phyloP scores from a whole-genome alignment of 2,888 invertebrate genomes.

The Arge pagana region DNA sequence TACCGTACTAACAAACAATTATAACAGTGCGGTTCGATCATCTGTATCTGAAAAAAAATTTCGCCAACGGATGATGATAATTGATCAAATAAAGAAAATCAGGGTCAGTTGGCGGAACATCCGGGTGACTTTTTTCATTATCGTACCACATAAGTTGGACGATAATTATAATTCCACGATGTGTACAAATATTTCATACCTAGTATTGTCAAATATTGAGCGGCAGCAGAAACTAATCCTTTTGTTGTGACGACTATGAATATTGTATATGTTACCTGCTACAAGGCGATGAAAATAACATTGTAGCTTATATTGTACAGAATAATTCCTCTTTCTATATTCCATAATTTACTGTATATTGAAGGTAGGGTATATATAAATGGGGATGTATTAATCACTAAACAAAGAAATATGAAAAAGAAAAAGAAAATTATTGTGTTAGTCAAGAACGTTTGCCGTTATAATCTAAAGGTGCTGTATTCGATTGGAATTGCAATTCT shows the following conservation, averaged over 20 bases:
- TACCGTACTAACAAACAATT: not conserved
- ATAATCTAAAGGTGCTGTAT: constrained; percentile 10
- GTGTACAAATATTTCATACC: constrained; percentile 38
- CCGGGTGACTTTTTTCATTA: not conserved
- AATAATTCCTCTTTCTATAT: not conserved
- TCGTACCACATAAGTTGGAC: constrained; percentile 37
- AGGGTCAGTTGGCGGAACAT: not conserved
- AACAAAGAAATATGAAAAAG: not conserved
- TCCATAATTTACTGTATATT: constrained; percentile 8
- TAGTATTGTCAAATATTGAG: constrained; percentile 21
- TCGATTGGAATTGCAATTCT: constrained; percentile 2
- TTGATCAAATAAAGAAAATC: not conserved
- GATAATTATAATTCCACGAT: constrained; percentile 39
- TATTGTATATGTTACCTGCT: constrained; percentile 1
- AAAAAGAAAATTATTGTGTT: not conserved
- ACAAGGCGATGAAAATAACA: constrained; percentile 11
- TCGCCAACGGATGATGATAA: not conserved
- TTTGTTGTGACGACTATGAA: not conserved
- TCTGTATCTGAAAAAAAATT: not conserved
- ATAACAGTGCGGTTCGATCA: not conserved
- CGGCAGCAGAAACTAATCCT: not conserved
- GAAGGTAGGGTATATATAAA: constrained; percentile 4
- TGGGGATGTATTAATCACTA: not conserved
- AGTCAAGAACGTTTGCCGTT: too few relatives aligned
- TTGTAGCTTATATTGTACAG: constrained; percentile 11